Conservation (phyloP, 2,888 invertebrate genomes). For the Cacoxenus indagator region DNA sequence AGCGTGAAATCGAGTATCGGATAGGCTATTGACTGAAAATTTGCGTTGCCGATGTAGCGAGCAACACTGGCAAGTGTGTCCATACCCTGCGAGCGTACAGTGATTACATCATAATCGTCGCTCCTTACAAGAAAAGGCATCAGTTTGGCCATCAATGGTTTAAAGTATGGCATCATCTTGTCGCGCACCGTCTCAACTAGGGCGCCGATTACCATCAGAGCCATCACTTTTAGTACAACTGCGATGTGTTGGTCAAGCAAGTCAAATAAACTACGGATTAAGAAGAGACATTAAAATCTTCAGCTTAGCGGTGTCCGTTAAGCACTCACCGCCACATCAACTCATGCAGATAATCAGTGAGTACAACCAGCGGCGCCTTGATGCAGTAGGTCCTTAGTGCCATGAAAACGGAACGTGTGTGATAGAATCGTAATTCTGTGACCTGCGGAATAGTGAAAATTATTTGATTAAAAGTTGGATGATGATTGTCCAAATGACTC, state of each 20-base stretch:
- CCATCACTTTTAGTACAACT: constrained; percentile 4
- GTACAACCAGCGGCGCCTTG: background rate
- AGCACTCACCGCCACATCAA: constrained; percentile 23
- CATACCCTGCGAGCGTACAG: constrained; percentile 22
- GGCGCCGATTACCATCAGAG: constrained; percentile 19
- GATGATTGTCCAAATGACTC: background rate
- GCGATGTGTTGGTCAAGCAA: background rate
- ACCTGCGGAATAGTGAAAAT: background rate
- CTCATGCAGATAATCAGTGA: background rate
- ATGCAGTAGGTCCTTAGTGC: constrained; percentile 30
- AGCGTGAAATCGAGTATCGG: constrained; percentile 17
- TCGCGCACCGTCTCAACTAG: background rate
- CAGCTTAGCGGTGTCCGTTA: background rate
- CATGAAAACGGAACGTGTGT: constrained; percentile 19
- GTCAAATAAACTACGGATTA: background rate
- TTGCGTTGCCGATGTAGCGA: background rate
- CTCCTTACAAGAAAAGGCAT: constrained; percentile 8
- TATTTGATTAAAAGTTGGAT: background rate
- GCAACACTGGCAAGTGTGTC: constrained; percentile 13
- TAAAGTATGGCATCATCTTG: constrained; percentile 12
- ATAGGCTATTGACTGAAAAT: constrained; percentile 11
- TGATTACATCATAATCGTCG: constrained; percentile 16
- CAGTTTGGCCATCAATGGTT: background rate
- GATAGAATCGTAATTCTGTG: background rate
- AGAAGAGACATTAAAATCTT: too few relatives aligned